Evolutionary conservation across 2,888 invertebrate species (phyloP).

Genomic region (Drosophila hawaiiensis): DNA sequence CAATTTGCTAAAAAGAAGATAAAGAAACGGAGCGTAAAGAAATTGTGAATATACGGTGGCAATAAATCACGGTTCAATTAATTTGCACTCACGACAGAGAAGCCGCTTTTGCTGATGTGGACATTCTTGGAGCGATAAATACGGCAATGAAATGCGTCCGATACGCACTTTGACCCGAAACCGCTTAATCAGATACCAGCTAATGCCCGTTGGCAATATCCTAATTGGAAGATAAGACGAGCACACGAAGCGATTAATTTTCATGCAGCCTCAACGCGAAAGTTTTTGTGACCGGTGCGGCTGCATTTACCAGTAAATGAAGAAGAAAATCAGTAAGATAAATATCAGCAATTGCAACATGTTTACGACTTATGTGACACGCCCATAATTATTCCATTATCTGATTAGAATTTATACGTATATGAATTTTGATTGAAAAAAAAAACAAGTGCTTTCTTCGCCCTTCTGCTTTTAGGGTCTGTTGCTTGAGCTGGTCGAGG

Average conservation of each 20-base stretch:
- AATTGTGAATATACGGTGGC: constrained; percentile 6
- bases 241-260: constrained; percentile 11
- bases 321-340: constrained; percentile 68
- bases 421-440: constrained; percentile 40
- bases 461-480: constrained; percentile 40
- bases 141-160: constrained; percentile 92
- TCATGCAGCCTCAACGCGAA: constrained; percentile 7
- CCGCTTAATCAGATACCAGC: constrained; percentile 92
- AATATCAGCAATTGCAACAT: constrained; percentile 81
- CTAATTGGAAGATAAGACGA: constrained; percentile 85
- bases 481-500: constrained; percentile 32
- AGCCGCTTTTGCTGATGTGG: constrained; percentile 91
- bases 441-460: not conserved
- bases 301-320: constrained; percentile 81
- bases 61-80: constrained; percentile 13
- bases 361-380: constrained; percentile 35
- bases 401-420: constrained; percentile 18
- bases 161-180: constrained; percentile 92
- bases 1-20: constrained; percentile 89
- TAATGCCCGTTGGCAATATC: constrained; percentile 91
- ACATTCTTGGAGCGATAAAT: constrained; percentile 91
- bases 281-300: constrained; percentile 6
- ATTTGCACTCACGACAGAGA: constrained; percentile 89
- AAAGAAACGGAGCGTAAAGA: not conserved
- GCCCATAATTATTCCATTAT: constrained; percentile 22